Evolutionary conservation across 2,797 vertebrate species (phyloP).

Genomic region (Bradypodion pumilum): DNA sequence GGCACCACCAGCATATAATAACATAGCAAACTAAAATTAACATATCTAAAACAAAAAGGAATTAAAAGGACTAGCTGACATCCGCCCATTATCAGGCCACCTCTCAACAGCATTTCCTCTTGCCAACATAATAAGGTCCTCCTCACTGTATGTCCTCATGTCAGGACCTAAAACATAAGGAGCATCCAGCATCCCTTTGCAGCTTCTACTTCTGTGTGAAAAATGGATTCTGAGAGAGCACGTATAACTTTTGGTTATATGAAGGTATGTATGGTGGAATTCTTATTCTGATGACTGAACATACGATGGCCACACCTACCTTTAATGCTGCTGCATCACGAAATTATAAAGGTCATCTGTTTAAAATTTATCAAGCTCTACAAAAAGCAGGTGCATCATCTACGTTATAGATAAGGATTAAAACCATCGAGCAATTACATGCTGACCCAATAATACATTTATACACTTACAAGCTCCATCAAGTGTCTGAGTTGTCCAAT

Average conservation of each 20-base stretch:
- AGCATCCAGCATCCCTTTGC: background rate
- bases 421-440: conserved; percentile 26
- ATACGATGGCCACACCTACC: background rate
- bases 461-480: conserved; percentile 89
- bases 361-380: background rate
- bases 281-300: background rate
- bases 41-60: too few species aligned
- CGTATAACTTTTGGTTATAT: background rate
- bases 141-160: too few species aligned
- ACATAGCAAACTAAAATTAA: too few species aligned
- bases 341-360: background rate
- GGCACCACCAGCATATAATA: too few species aligned
- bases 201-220: background rate
- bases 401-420: background rate
- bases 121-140: too few species aligned
- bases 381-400: conserved; percentile 2
- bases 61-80: too few species aligned
- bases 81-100: too few species aligned
- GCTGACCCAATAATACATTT: conserved; percentile 14
- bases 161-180: too few species aligned
- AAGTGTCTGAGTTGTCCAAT: conserved; percentile 88
- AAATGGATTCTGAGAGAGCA: background rate
- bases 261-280: background rate
- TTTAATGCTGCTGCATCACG: too few species aligned
- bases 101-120: too few species aligned